phyloP scores from a whole-genome alignment of 2,797 vertebrate species.

The Urosaurus nigricauda region DNA sequence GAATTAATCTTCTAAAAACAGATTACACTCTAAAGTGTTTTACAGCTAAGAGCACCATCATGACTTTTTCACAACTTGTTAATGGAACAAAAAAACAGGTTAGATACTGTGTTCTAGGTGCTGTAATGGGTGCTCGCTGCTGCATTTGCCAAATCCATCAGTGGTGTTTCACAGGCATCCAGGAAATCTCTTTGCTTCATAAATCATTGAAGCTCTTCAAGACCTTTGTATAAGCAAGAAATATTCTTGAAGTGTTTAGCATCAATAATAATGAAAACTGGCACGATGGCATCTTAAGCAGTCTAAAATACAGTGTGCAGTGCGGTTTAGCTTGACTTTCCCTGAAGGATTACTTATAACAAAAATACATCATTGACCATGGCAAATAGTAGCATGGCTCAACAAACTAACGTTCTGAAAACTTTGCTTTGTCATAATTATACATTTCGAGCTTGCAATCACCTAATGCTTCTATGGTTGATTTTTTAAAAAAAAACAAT shows the following conservation, averaged over 20 bases:
- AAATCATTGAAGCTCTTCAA: conserved; percentile 78
- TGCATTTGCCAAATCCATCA: conserved; percentile 68
- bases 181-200: conserved; percentile 78
- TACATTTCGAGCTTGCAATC: conserved; percentile 60
- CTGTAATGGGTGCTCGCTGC: conserved; percentile 70
- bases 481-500: no score
- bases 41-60: conserved; percentile 76
- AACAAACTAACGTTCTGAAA: conserved; percentile 69
- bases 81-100: conserved; percentile 76
- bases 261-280: conserved; percentile 81
- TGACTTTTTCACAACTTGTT: conserved; percentile 75
- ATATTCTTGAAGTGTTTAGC: conserved; percentile 78
- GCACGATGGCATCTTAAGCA: conserved; percentile 73
- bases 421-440: conserved; percentile 72
- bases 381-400: conserved; percentile 71
- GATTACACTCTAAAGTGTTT: conserved; percentile 74
- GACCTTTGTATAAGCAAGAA: conserved; percentile 76
- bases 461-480: neutral
- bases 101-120: conserved; percentile 74
- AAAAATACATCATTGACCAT: conserved; percentile 72
- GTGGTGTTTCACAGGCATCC: conserved; percentile 68
- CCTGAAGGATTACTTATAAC: conserved; percentile 76
- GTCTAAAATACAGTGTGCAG: conserved; percentile 65
- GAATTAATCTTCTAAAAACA: conserved; percentile 75
- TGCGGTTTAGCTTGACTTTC: conserved; percentile 71